Conservation (phyloP, 2,888 invertebrate species). For the Tachina fera region DNA sequence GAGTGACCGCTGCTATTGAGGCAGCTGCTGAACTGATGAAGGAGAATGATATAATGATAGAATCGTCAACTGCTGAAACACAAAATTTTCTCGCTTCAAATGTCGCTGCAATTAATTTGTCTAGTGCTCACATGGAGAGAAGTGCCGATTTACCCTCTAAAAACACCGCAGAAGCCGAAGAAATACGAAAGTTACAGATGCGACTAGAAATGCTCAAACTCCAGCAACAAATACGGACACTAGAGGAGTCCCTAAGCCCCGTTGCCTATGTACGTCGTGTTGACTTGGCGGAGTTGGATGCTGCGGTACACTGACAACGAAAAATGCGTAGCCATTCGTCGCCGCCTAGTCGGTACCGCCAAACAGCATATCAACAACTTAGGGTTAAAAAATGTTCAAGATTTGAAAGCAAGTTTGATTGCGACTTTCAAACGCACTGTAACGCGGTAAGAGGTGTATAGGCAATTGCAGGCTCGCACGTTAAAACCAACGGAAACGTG, state of each 20-base stretch:
- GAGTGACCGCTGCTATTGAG: too few relatives aligned
- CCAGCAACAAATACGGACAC: conserved; percentile 16
- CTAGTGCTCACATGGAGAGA: too few relatives aligned
- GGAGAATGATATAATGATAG: not conserved
- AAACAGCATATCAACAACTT: too few relatives aligned
- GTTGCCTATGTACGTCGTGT: conserved; percentile 6
- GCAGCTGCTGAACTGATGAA: not conserved
- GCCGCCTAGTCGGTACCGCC: too few relatives aligned
- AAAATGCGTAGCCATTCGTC: too few relatives aligned
- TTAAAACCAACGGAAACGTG: too few relatives aligned
- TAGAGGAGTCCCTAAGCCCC: not conserved
- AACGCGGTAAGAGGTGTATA: too few relatives aligned
- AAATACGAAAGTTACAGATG: conserved; percentile 3
- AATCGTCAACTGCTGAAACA: not conserved
- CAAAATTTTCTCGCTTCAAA: not conserved
- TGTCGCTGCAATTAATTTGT: not conserved
- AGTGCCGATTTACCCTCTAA: not conserved
- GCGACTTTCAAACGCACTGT: too few relatives aligned
- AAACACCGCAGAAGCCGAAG: not conserved
- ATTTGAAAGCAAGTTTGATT: too few relatives aligned
- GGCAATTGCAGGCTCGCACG: too few relatives aligned
- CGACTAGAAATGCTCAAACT: conserved; percentile 16
- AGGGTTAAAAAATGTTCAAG: too few relatives aligned
- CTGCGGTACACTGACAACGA: too few relatives aligned
- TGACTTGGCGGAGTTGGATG: conserved; percentile 29